Evolutionary conservation across 2,113 vertebrate species (phyloP), one percentile per base, ranked within the genome.

Genomic region (Raja brachyura): DNA sequence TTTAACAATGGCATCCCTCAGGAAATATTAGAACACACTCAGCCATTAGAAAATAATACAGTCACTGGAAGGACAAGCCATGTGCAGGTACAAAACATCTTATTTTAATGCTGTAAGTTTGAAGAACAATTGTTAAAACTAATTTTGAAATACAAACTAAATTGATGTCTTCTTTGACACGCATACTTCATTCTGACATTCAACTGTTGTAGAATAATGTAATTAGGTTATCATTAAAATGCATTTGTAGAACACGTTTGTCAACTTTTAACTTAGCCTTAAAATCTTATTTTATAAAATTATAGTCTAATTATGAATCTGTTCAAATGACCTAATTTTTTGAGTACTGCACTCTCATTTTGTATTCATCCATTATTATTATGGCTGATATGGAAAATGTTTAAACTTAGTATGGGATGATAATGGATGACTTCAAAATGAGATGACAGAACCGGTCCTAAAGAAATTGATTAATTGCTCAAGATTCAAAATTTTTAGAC

Each of bases 1-100:
- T 4, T 70, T 73, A 92, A 92, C 70, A 92, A 73, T 92, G 68
- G 90, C 90, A 25, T 92, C 54, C 48, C 90, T 73, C 90, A 92
- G 48, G 90, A 92, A 92, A 54, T 92, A 28, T 73, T 73, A 54
- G 90, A 74, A 74, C 66, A 48, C 39, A 22, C 90, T 73, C 33
- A 92, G 68, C 39, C 90, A 28, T 48, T 54, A 33, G 90, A 92
- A 92, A 73, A 92, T 92, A 92, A 9, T 28, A 73, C 66, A 92
- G 68, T 31, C 31, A n/a, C 59, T 88, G 83, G 90, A 74, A 92
- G 68, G 68, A 92, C 33, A 54, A 39, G 48, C n/a, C 31, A 74
- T 54, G 25, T 73, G 39, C 66, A 92, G 90, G 90, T 92, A 92
- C 39, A 74, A 48, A 92, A 18, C 68, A 92, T 73, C 56, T 90